Evolutionary conservation across 1,140 invertebrate species (phyloP).

Genomic region (Oncopeltus fasciatus): DNA sequence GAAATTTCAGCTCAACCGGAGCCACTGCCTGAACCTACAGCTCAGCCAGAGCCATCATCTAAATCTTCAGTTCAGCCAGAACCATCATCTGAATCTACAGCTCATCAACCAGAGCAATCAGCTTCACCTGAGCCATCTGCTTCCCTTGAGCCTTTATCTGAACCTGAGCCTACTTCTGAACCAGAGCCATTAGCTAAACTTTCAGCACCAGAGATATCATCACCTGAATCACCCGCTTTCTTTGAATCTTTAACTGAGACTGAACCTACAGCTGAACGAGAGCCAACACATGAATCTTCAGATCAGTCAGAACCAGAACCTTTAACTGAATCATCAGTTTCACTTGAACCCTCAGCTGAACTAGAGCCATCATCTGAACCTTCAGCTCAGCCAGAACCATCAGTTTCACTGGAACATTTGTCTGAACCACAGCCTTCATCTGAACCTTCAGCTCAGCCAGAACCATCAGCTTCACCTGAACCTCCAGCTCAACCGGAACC

Average conservation of each 20-base stretch:
- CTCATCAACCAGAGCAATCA: constrained; percentile 26
- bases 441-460: constrained; percentile 23
- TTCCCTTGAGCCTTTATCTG: constrained; percentile 1
- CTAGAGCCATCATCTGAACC: background rate
- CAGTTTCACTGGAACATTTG: constrained; percentile 17
- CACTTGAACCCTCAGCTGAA: constrained; percentile 23
- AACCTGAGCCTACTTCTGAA: constrained; percentile 17
- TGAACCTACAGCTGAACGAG: constrained; percentile 4
- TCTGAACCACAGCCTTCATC: constrained; percentile 22
- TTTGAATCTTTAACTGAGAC: constrained; percentile 14
- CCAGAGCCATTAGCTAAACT: constrained; percentile 1
- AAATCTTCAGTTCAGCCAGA: constrained; percentile 24
- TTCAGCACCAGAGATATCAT: constrained; percentile 24
- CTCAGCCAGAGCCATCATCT: constrained; percentile 26
- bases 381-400: constrained; percentile 5
- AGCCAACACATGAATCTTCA: background rate
- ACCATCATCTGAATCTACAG: constrained; percentile 23
- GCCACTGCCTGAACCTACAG: constrained; percentile 26
- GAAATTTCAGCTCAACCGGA: constrained; percentile 24
- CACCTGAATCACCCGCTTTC: constrained; percentile 25
- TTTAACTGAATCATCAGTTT: background rate
- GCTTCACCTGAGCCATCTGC: constrained; percentile 26
- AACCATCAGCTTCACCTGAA: constrained; percentile 25
- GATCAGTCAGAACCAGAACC: background rate
- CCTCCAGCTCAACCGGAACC: constrained; percentile 23